A percentile compares a stretch with the other conserved stretches of the same genome.
These are phyloP conservation scores for sheep (Ovis aries) DNA, from an alignment of 2,113 vertebrate species.

Conservation along the genomic window ARS-UI_Ramb_v3.0 NC_056057.1:63023501-63024000, in stretches of 20 bases:
- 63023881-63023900: not conserved
- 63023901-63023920: conserved; percentile 13
- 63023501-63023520: not conserved
- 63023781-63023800: not conserved
- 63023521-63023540: not conserved
- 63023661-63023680: not conserved
- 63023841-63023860: not conserved
- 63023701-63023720: not conserved
- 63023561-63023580: not conserved
- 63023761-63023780: not conserved
- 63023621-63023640: conserved; percentile 8
- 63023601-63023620: not conserved
- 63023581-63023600: not conserved
- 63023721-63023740: not conserved
- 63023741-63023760: not conserved
- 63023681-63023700: not conserved
- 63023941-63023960: conserved; percentile 30
- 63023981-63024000: conserved; percentile 19
- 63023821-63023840: not conserved
- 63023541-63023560: not conserved
- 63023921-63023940: not conserved
- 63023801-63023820: not conserved
- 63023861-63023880: not conserved
- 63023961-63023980: not conserved
- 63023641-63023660: not conserved